Conservation (phyloP, 2,888 invertebrate species). For the Yponomeuta cagnagella region DNA sequence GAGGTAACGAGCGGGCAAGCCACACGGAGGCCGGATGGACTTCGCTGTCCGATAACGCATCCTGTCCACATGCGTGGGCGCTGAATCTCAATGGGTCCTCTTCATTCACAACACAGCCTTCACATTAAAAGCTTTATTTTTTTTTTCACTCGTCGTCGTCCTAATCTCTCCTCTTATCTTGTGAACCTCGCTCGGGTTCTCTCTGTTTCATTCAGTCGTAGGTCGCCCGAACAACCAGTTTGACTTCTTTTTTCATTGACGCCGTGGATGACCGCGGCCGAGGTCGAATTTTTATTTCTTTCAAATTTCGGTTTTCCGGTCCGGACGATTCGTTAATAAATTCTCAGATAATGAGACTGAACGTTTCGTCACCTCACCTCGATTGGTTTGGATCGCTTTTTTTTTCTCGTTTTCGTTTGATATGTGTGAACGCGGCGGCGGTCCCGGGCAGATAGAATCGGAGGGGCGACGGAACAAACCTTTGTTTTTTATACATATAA, state of each 20-base stretch:
- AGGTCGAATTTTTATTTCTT: slow-evolving; percentile 76
- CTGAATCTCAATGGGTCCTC: slow-evolving; percentile 67
- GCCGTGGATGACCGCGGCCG: slow-evolving; percentile 73
- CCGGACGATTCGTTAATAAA: slow-evolving; percentile 74
- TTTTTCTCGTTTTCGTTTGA: slow-evolving; percentile 60
- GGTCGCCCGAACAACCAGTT: slow-evolving; percentile 65
- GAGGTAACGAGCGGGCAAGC: slow-evolving; percentile 20
- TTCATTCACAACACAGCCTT: slow-evolving; percentile 73
- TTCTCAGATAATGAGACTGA: slow-evolving; percentile 76
- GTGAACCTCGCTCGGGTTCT: slow-evolving; percentile 64
- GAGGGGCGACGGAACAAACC: slow-evolving; percentile 52
- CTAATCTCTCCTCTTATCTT: slow-evolving; percentile 73
- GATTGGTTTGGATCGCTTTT: slow-evolving; percentile 56
- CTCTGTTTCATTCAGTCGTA: slow-evolving; percentile 71
- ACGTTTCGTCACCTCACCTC: slow-evolving; percentile 76
- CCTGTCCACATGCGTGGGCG: slow-evolving; percentile 58
- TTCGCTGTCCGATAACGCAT: slow-evolving; percentile 38
- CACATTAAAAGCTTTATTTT: slow-evolving; percentile 71
- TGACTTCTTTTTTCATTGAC: slow-evolving; percentile 74
- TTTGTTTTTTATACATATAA: slow-evolving; percentile 67
- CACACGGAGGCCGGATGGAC: slow-evolving; percentile 36
- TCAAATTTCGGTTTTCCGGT: slow-evolving; percentile 75
- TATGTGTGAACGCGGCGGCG: slow-evolving; percentile 71
- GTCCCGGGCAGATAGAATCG: slow-evolving; percentile 63
- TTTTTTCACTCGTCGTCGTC: slow-evolving; percentile 42